A percentile compares a stretch with the other conserved stretches of the same genome.
These are phyloP conservation scores for Drosophila tsacasi DNA, from an alignment of 1,140 invertebrate genomes.

Conservation along the genomic window DNA sequence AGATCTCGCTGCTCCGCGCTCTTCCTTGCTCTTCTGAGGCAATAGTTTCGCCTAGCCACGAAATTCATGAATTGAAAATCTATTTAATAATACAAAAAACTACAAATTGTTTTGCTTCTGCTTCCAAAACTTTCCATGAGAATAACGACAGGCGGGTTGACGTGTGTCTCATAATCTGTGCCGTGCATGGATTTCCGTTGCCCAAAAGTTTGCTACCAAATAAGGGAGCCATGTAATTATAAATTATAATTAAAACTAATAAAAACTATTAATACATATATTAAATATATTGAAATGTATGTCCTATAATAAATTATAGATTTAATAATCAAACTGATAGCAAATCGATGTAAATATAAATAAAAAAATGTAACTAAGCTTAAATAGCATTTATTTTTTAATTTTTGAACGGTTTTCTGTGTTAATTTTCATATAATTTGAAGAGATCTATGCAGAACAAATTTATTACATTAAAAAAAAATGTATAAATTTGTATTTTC, in stretches of 20 bases:
- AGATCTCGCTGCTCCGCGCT: not conserved
- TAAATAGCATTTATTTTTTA: not conserved
- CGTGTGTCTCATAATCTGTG: not conserved
- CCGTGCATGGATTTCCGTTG: not conserved
- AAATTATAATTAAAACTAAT: not conserved
- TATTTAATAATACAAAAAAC: not conserved
- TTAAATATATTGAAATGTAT: too few relatives aligned
- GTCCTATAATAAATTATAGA: too few relatives aligned
- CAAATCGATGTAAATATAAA: too few relatives aligned
- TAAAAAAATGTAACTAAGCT: not conserved
- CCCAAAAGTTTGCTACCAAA: conserved; percentile 8
- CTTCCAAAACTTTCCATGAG: not conserved
- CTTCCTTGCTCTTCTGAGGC: not conserved
- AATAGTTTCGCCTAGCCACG: not conserved
- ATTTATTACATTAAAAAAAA: too few relatives aligned
- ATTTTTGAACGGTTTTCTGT: not conserved
- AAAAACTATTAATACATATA: not conserved
- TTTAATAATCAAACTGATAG: too few relatives aligned
- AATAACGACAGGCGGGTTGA: not conserved
- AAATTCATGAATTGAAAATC: not conserved
- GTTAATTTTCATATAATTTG: too few relatives aligned
- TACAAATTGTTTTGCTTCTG: not conserved
- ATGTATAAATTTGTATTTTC: too few relatives aligned
- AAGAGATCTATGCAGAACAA: too few relatives aligned
- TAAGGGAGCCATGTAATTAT: not conserved